phyloP scores from a whole-genome alignment of 2,888 invertebrate species.

The Liodrosophila aerea region DNA sequence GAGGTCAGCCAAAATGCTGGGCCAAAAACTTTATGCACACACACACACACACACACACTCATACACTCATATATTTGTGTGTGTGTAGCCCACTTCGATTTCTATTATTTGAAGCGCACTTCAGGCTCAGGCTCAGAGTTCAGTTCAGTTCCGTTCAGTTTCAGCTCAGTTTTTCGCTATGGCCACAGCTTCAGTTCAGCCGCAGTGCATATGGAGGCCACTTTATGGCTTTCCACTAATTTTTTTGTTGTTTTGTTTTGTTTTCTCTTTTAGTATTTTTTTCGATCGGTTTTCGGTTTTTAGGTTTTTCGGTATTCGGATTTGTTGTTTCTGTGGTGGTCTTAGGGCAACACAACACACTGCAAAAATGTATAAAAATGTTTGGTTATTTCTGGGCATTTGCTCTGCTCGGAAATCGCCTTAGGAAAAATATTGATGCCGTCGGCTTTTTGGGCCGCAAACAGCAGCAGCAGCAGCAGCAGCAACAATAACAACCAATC shows the following conservation, averaged over 20 bases:
- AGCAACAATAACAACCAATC: not conserved
- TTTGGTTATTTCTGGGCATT: conserved; percentile 51
- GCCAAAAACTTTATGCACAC: conserved; percentile 21
- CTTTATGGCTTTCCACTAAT: conserved; percentile 66
- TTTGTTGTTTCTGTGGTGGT: conserved; percentile 17
- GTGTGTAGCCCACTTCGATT: conserved; percentile 43
- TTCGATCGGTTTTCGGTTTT: conserved; percentile 18
- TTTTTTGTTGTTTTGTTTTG: conserved; percentile 39
- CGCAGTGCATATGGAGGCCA: conserved; percentile 62
- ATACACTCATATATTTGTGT: conserved; percentile 13
- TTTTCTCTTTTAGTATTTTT: conserved; percentile 20
- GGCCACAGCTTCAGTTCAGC: conserved; percentile 35
- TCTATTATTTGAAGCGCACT: conserved; percentile 61
- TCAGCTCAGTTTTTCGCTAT: no score
- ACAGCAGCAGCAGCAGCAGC: not conserved
- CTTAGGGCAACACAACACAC: conserved; percentile 24
- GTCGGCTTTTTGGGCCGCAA: conserved; percentile 28
- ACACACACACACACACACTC: conserved; percentile 12
- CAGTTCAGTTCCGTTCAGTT: no score
- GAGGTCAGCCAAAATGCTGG: conserved; percentile 62
- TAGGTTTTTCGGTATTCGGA: conserved; percentile 1
- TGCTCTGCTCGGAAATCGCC: conserved; percentile 54
- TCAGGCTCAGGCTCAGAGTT: no score
- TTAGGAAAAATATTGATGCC: conserved; percentile 69
- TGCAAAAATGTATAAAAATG: conserved; percentile 62